Conservation (phyloP, 2,797 vertebrate genomes). For the Natrix natrix region DNA sequence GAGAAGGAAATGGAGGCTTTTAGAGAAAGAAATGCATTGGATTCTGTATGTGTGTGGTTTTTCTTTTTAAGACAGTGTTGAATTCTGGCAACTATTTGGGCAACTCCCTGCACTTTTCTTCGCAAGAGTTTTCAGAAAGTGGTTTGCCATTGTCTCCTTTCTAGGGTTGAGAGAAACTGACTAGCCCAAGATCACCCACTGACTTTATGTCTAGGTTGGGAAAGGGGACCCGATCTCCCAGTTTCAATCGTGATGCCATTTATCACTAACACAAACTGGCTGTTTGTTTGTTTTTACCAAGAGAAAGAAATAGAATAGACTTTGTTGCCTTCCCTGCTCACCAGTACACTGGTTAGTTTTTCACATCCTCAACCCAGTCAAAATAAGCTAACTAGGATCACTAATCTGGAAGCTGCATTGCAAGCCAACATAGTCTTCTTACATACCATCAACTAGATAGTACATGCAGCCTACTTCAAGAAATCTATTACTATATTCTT, state of each 20-base stretch:
- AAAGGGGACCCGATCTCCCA: background rate
- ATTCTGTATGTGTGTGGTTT: too few species aligned
- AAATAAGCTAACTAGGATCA: background rate
- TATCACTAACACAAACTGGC: background rate
- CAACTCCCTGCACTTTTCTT: background rate
- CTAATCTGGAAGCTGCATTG: background rate
- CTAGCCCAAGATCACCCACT: background rate
- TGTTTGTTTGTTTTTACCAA: background rate
- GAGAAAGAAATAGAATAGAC: background rate
- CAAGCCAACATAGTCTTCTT: background rate
- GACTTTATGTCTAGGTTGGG: background rate
- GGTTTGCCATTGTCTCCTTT: background rate
- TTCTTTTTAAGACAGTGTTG: background rate
- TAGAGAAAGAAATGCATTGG: too few species aligned
- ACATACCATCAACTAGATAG: background rate
- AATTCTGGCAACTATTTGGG: background rate
- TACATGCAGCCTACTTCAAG: background rate
- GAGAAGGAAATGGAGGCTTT: too few species aligned
- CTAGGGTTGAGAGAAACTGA: background rate
- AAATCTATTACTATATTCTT: background rate
- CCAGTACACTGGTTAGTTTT: background rate
- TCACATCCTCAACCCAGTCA: background rate
- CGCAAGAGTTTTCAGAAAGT: background rate
- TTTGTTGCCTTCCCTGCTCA: background rate
- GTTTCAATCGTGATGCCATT: background rate